phyloP scores from a whole-genome alignment of 2,888 invertebrate genomes.

The Melanargia galathea region DNA sequence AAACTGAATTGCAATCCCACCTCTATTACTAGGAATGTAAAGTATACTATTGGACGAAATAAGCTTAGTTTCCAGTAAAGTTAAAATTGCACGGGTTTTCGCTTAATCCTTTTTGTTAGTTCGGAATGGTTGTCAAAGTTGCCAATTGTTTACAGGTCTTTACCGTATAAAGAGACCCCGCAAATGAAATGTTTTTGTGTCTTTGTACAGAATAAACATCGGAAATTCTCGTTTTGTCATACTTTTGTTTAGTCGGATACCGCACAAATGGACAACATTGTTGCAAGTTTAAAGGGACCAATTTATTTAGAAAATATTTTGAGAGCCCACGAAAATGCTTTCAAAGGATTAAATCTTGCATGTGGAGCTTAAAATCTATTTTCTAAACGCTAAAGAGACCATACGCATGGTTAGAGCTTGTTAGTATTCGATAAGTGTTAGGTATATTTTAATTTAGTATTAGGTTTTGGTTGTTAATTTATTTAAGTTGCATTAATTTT shows the following conservation, averaged over 20 bases:
- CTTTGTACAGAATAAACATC: constrained; percentile 71
- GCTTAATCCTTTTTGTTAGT: constrained; percentile 75
- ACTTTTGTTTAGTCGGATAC: constrained; percentile 60
- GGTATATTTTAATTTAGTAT: too few relatives aligned
- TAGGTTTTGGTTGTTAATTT: too few relatives aligned
- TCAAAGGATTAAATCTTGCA: constrained; percentile 29
- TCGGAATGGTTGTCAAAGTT: constrained; percentile 73
- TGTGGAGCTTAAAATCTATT: constrained; percentile 10
- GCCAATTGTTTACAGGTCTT: constrained; percentile 73
- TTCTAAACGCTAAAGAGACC: neutral
- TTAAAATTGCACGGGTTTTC: constrained; percentile 41
- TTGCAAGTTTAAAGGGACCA: constrained; percentile 24
- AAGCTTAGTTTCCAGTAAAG: constrained; percentile 30
- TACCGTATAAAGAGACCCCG: constrained; percentile 62
- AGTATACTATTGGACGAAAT: constrained; percentile 44
- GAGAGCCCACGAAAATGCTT: constrained; percentile 31
- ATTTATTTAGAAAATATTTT: constrained; percentile 35
- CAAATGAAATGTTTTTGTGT: constrained; percentile 71
- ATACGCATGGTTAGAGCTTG: neutral
- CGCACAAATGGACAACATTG: constrained; percentile 58
- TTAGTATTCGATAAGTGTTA: too few relatives aligned
- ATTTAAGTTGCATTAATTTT: too few relatives aligned
- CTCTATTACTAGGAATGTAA: constrained; percentile 41
- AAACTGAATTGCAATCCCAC: constrained; percentile 33
- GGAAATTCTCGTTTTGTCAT: constrained; percentile 61